phyloP scores from a whole-genome alignment of 1,140 invertebrate genomes.

The Lepidotrigona ventralis region DNA sequence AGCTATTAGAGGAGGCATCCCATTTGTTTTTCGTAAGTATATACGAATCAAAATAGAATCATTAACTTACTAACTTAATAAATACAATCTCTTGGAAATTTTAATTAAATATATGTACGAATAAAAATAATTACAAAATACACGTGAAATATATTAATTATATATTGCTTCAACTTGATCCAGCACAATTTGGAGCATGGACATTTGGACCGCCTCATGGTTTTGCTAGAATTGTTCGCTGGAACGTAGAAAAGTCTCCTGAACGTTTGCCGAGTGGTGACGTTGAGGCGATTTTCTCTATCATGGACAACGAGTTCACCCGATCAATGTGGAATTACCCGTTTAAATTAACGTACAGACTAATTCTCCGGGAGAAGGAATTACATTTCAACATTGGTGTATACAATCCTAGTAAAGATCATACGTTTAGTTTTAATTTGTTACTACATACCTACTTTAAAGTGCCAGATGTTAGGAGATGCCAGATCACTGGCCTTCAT shows the following conservation, averaged over 20 bases:
- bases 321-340: slow-evolving; percentile 96
- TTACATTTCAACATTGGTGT: slow-evolving; percentile 95
- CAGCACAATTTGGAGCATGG: slow-evolving; percentile 97
- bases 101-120: neutral
- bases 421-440: slow-evolving; percentile 95
- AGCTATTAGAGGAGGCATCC: slow-evolving; percentile 96
- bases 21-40: slow-evolving; percentile 98
- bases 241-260: slow-evolving; percentile 93
- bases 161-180: slow-evolving; percentile 53
- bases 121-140: neutral
- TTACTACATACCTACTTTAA: slow-evolving; percentile 97
- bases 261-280: slow-evolving; percentile 92
- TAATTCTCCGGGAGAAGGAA: slow-evolving; percentile 94
- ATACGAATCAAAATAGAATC: slow-evolving; percentile 24
- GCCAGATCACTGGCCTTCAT: slow-evolving; percentile 94
- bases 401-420: slow-evolving; percentile 94
- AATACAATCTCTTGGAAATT: neutral
- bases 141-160: neutral
- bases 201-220: slow-evolving; percentile 96
- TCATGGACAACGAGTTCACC: slow-evolving; percentile 96
- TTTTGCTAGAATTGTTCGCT: slow-evolving; percentile 94
- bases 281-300: slow-evolving; percentile 93
- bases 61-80: neutral
- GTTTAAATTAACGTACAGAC: slow-evolving; percentile 92
- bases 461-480: slow-evolving; percentile 94